These are phyloP conservation scores for Reticulitermes lucifugus DNA, from an alignment of 2,888 invertebrate species.

Conservation along the genomic window DNA sequence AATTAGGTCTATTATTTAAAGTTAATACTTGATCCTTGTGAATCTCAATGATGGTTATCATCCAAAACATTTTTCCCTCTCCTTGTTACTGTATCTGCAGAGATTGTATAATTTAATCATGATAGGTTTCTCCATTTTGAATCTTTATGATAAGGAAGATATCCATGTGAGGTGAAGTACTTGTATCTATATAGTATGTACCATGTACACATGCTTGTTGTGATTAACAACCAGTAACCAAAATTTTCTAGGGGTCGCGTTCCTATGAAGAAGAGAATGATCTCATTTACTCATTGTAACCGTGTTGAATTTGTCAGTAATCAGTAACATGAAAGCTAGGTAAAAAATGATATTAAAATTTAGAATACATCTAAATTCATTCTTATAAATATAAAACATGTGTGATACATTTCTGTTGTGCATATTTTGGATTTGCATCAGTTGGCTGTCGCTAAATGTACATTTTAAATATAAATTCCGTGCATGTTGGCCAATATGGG, in stretches of 20 bases:
- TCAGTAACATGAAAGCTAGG: slow-evolving; percentile 4
- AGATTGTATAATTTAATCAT: not conserved
- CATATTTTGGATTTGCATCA: slow-evolving; percentile 29
- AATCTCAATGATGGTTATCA: not conserved
- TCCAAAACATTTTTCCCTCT: not conserved
- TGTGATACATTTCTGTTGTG: not conserved
- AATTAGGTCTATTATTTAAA: slow-evolving; percentile 3
- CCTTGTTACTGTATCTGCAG: not conserved
- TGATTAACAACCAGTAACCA: slow-evolving; percentile 12
- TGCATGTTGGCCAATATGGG: slow-evolving; percentile 18
- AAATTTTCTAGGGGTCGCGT: slow-evolving; percentile 31
- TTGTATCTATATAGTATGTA: slow-evolving; percentile 47
- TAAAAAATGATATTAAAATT: slow-evolving; percentile 21
- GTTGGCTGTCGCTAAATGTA: slow-evolving; percentile 20
- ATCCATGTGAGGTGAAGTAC: not conserved
- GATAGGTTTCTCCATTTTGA: not conserved
- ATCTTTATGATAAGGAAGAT: not conserved
- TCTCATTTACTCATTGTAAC: slow-evolving; percentile 38
- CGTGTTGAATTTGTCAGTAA: not conserved
- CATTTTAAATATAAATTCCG: slow-evolving; percentile 19
- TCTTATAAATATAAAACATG: not conserved
- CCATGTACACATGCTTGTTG: slow-evolving; percentile 49
- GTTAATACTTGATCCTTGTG: not conserved
- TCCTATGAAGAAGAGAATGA: slow-evolving; percentile 45
- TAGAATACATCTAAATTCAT: slow-evolving; percentile 12